Evolutionary conservation across 2,797 vertebrate species (phyloP).

Genomic region (Spinibarbus caldwelli): DNA sequence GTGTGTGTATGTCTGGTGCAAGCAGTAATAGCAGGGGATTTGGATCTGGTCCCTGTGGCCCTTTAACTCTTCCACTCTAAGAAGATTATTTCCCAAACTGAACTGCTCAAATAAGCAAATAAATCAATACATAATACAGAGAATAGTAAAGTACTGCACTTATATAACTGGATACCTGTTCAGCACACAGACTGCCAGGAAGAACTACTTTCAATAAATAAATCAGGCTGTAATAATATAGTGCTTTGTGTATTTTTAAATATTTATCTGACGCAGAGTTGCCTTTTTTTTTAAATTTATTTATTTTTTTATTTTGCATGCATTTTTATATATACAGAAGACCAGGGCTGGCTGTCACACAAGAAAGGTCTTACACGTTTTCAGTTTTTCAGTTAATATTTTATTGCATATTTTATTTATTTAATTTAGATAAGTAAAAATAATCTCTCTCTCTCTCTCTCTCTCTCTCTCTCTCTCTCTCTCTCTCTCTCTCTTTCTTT

Average conservation of each 20-base stretch:
- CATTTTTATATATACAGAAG: background rate
- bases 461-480: too few species aligned
- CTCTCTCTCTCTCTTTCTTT: too few species aligned
- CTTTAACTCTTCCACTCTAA: constrained; percentile 55
- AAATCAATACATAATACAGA: constrained; percentile 34
- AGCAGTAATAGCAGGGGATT: constrained; percentile 53
- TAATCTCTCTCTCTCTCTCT: too few species aligned
- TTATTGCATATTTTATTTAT: background rate
- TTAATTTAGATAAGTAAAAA: background rate
- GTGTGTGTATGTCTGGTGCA: constrained; percentile 32
- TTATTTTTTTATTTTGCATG: too few species aligned
- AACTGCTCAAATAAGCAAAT: constrained; percentile 41
- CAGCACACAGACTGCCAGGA: background rate
- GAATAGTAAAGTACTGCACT: constrained; percentile 17
- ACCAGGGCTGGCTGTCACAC: background rate
- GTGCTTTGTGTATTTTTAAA: background rate
- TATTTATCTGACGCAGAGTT: background rate
- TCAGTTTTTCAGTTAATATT: background rate
- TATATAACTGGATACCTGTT: constrained; percentile 14
- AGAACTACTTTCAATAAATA: constrained; percentile 11
- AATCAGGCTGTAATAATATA: background rate
- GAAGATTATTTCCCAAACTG: constrained; percentile 54
- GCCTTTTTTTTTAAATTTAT: too few species aligned
- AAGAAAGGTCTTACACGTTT: background rate
- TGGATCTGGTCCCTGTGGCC: constrained; percentile 51